Conservation (phyloP, 2,797 vertebrate genomes). For the Hybognathus amarus region DNA sequence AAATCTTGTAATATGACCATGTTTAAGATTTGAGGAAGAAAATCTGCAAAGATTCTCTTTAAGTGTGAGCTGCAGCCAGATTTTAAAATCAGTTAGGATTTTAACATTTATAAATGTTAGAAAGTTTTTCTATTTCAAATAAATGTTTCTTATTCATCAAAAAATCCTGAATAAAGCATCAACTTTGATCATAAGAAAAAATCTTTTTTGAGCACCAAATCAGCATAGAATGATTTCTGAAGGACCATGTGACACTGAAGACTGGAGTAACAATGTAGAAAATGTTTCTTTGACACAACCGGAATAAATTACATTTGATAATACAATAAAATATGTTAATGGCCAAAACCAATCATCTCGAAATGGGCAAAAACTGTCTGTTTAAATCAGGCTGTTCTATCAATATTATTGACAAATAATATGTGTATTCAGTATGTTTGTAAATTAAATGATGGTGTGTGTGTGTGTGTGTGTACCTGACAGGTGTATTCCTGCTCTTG, state of each 20-base stretch:
- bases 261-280: not conserved
- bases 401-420: not conserved
- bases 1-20: too few relatives aligned
- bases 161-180: not conserved
- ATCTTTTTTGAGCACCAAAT: not conserved
- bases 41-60: too few relatives aligned
- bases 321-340: not conserved
- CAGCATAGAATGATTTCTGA: not conserved
- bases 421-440: not conserved
- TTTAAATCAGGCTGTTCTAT: not conserved
- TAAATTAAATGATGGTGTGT: not conserved
- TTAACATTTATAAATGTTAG: not conserved
- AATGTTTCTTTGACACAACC: not conserved
- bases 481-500: constrained; percentile 76
- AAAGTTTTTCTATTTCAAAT: not conserved
- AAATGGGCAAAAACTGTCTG: not conserved
- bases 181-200: not conserved
- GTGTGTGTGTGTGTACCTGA: constrained; percentile 67
- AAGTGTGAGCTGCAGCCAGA: too few relatives aligned
- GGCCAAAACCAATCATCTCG: not conserved
- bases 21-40: too few relatives aligned
- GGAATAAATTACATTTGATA: not conserved
- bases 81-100: too few relatives aligned
- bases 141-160: not conserved
- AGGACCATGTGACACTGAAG: not conserved